Base-by-base conservation (phyloP, 2,113 vertebrate genomes). In the Thermophis baileyi region DNA sequence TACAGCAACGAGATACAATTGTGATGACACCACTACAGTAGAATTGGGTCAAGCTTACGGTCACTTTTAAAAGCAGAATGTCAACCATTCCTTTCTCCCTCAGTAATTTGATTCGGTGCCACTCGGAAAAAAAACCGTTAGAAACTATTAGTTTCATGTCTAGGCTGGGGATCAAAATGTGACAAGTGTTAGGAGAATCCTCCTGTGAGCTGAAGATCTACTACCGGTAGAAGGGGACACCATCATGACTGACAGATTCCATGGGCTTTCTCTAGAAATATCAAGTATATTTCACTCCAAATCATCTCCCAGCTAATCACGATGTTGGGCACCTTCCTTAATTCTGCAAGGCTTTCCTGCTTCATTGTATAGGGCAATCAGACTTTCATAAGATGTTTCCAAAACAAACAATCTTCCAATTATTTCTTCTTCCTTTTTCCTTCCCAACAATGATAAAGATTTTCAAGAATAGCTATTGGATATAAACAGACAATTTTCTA, bases 1-100 rank as follows among this genome's bases (percentile, higher is more conserved):
- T 88, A 94, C 90, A 94, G 97, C 95, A 60, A 95, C 51, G 49
- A 97, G 97, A 97, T 74, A 90, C 95, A 94, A 96, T 95, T 91
- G 94, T 27, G 93, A 97, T 97, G 97, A 97, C 97, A 97, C 96
- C 93, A 89, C 55, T 9, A 88, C 93, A 88, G 3, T 93, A 90
- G 94, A 97, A 97, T 86, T 95, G 96, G 97, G 97, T 98, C 97
- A 98, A 93, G 97, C 94, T 95, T 94, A 96, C 30, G 94, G 97
- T 96, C 97, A 97, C 96, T 97, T 95, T 46, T 60, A 60, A 96
- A 95, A 97, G 96, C 94, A 95, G 94, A 97, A 96, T 95, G 95
- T 95, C 96, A 97, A 94, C 95, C 60, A 0, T 87, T 60, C 94
- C 95, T 96, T 97, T 95, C 97, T 95, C 94, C 95, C 97, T 94